Evolutionary conservation across 2,888 invertebrate species (phyloP).

Genomic region (Apotomis betuletana): DNA sequence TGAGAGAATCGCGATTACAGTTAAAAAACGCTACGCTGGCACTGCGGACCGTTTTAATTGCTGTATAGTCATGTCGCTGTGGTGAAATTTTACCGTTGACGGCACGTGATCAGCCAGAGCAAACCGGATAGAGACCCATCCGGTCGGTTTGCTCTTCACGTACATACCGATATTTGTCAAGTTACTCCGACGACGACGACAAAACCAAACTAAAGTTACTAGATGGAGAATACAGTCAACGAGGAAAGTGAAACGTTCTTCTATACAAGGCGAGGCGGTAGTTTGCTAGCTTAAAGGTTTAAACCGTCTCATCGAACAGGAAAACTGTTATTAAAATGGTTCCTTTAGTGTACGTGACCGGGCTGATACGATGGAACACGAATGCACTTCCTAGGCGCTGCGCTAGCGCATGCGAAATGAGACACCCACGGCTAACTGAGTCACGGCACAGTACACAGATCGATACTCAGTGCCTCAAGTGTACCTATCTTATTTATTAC

Average conservation of each 20-base stretch:
- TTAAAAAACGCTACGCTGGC: constrained; percentile 69
- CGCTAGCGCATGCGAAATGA: constrained; percentile 70
- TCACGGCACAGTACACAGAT: constrained; percentile 53
- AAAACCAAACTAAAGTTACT: neutral
- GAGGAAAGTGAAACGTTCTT: constrained; percentile 9
- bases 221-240: neutral
- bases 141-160: constrained; percentile 38
- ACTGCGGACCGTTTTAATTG: constrained; percentile 79
- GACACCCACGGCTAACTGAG: constrained; percentile 67
- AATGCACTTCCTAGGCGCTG: constrained; percentile 74
- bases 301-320: neutral
- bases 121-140: constrained; percentile 52
- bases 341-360: constrained; percentile 42
- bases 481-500: no score
- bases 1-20: constrained; percentile 67
- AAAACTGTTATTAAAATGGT: constrained; percentile 26
- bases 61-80: constrained; percentile 74
- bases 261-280: neutral
- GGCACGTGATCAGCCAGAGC: constrained; percentile 71
- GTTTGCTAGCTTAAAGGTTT: no score
- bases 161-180: constrained; percentile 31
- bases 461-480: neutral
- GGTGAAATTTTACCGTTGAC: constrained; percentile 75
- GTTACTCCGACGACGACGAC: no score
- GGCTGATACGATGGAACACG: constrained; percentile 53